These are phyloP conservation scores for Mythimna impura DNA, from an alignment of 2,888 invertebrate species.

Conservation along the genomic window DNA sequence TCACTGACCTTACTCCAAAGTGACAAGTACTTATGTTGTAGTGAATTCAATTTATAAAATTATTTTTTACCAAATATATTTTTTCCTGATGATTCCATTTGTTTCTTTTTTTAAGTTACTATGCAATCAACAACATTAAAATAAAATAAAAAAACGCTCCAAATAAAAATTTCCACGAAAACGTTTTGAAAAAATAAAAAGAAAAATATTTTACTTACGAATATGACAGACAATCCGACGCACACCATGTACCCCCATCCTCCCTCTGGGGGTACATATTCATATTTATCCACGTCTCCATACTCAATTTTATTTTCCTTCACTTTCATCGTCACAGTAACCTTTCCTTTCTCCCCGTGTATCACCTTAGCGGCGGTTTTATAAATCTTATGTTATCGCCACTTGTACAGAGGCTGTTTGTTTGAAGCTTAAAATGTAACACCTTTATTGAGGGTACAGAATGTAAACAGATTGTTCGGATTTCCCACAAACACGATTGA, in stretches of 20 bases:
- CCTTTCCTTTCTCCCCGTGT: slow-evolving; percentile 48
- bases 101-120: background rate
- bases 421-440: slow-evolving; percentile 77
- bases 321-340: slow-evolving; percentile 75
- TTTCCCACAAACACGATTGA: slow-evolving; percentile 82
- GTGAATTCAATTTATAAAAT: background rate
- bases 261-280: slow-evolving; percentile 91
- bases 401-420: slow-evolving; percentile 76
- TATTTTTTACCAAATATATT: background rate
- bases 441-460: slow-evolving; percentile 79
- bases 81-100: background rate
- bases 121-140: background rate
- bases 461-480: slow-evolving; percentile 79
- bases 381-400: slow-evolving; percentile 78
- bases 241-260: slow-evolving; percentile 94
- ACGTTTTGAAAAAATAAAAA: background rate
- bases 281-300: slow-evolving; percentile 80
- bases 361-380: slow-evolving; percentile 76
- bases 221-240: slow-evolving; percentile 91
- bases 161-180: background rate
- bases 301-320: slow-evolving; percentile 74
- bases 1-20: background rate
- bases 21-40: background rate
- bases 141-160: background rate
- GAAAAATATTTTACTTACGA: slow-evolving; percentile 88